Evolutionary conservation across 2,113 vertebrate species (phyloP).

Genomic region (Cavia porcellus): DNA sequence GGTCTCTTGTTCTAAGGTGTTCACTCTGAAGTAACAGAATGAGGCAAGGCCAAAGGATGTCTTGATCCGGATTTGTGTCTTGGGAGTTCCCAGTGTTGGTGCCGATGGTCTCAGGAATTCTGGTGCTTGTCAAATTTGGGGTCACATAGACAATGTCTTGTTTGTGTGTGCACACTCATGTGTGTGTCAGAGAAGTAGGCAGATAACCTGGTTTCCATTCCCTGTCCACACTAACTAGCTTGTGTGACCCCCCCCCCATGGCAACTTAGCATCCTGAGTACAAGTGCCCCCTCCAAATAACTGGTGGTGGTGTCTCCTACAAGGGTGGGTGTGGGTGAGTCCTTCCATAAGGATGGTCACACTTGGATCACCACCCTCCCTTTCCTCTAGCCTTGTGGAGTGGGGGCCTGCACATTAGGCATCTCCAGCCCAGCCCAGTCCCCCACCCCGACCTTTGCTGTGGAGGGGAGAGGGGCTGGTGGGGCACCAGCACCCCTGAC

Average conservation of each 20-base stretch:
- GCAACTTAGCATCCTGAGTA: background rate
- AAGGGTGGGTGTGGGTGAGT: background rate
- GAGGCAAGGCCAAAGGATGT: background rate
- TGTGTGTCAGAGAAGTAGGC: background rate
- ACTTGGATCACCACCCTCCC: background rate
- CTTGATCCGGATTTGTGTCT: background rate
- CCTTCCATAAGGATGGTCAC: background rate
- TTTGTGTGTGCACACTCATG: background rate
- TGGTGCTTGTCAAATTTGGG: background rate
- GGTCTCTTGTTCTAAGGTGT: background rate
- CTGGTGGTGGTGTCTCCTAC: background rate
- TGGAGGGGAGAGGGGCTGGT: background rate
- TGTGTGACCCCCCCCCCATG: background rate
- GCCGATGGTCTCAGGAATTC: background rate
- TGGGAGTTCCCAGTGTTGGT: background rate
- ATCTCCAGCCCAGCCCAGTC: background rate
- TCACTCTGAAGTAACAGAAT: background rate
- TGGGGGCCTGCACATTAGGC: background rate
- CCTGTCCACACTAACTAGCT: background rate
- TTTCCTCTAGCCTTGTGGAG: background rate
- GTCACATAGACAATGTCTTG: background rate
- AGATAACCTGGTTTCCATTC: background rate
- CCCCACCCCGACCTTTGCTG: background rate
- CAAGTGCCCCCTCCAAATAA: background rate
- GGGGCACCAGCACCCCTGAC: background rate